Evolutionary conservation across 2,888 invertebrate species (phyloP).

Genomic region (Eupelmus urozonus): DNA sequence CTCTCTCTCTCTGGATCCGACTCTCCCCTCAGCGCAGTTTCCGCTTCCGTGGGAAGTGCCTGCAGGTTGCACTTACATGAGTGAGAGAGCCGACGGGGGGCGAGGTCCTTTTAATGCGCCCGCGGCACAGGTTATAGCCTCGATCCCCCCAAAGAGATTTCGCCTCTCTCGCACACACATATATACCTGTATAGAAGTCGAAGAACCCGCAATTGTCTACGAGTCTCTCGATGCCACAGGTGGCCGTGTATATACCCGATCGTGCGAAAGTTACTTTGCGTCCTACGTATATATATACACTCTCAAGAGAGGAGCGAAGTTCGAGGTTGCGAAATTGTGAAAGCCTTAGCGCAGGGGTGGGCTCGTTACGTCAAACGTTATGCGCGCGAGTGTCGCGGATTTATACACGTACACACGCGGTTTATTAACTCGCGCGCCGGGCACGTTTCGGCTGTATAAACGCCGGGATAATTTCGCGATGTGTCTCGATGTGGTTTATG

Average conservation of each 20-base stretch:
- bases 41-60: constrained; percentile 74
- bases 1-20: background rate
- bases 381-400: too few relatives aligned
- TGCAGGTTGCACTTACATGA: constrained; percentile 69
- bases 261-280: constrained; percentile 74
- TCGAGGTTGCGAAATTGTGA: constrained; percentile 60
- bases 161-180: constrained; percentile 41
- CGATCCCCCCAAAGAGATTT: constrained; percentile 65
- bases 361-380: constrained; percentile 31
- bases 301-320: constrained; percentile 54
- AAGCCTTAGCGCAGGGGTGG: constrained; percentile 55
- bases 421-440: constrained; percentile 22
- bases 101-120: too few relatives aligned
- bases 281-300: too few relatives aligned
- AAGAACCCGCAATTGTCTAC: constrained; percentile 30
- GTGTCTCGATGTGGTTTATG: too few relatives aligned
- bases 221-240: constrained; percentile 60
- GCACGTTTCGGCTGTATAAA: constrained; percentile 21
- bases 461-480: constrained; percentile 22
- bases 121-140: constrained; percentile 43
- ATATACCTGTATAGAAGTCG: constrained; percentile 9
- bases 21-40: constrained; percentile 57
- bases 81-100: constrained; percentile 22
- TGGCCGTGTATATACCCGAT: constrained; percentile 61
- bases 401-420: background rate